Percentiles rank a stretch among this genome's conserved stretches.
Evolutionary conservation across 1,140 invertebrate species (phyloP).

Genomic region (Ectropis grisescens): DNA sequence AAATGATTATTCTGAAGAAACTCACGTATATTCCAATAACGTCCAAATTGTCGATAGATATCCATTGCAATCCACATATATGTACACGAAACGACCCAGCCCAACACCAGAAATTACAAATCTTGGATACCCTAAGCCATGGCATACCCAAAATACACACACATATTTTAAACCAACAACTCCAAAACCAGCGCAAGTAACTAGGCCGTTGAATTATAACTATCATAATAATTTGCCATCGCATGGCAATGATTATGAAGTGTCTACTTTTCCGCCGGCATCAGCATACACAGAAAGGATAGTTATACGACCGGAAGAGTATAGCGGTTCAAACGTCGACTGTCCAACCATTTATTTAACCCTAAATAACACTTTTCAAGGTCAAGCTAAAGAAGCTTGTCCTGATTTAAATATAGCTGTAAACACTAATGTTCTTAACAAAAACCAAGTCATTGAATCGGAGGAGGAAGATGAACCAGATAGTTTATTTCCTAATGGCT

Average conservation of each 20-base stretch:
- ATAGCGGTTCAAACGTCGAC: conserved; percentile 42
- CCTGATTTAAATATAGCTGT: conserved; percentile 63
- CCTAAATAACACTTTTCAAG: conserved; percentile 61
- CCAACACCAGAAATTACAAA: conserved; percentile 60
- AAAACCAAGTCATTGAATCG: conserved; percentile 53
- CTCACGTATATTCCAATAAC: conserved; percentile 33
- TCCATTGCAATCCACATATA: conserved; percentile 28
- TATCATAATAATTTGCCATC: conserved; percentile 32
- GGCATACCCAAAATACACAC: conserved; percentile 29
- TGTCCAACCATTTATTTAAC: conserved; percentile 58
- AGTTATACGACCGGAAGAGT: conserved; percentile 57
- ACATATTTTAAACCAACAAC: conserved; percentile 25
- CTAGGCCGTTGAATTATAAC: conserved; percentile 32
- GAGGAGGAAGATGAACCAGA: conserved; percentile 46
- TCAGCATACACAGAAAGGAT: conserved; percentile 52
- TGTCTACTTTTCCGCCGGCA: conserved; percentile 44
- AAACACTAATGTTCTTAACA: conserved; percentile 58
- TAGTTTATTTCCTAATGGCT: conserved; percentile 35
- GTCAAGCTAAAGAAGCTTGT: conserved; percentile 55
- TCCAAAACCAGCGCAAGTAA: conserved; percentile 28
- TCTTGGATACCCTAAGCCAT: conserved; percentile 46
- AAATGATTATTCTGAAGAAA: conserved; percentile 31
- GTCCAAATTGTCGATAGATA: conserved; percentile 29
- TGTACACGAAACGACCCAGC: conserved; percentile 33
- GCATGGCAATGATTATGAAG: conserved; percentile 32